Base-by-base conservation (phyloP, 2,888 invertebrate species). In the Heteromurus nitidus region DNA sequence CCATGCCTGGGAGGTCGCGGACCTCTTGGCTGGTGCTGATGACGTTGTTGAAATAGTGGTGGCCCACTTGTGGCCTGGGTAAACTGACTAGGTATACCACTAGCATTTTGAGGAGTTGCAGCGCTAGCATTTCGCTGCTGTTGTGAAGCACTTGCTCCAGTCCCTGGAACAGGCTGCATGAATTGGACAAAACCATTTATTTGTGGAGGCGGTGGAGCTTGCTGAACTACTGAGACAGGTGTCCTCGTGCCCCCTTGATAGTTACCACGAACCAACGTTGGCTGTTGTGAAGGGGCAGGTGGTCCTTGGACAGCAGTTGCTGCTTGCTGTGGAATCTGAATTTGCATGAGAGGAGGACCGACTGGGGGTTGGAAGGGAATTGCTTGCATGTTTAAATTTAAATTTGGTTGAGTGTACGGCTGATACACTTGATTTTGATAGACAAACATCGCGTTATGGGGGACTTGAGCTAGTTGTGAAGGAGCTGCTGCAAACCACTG, bases 391-490 rank as follows among this genome's bases (percentile, higher is more conserved):
- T 83, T 86, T 70, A 85, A 81, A 84, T 85, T 85, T 79, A 85
- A 55, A 72, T 85, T 85, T 67, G 84, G 84, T 42, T 73, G 81
- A 60, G 82, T 82, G 80, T 84, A 85, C 18, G 86, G 84, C 76
- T 86, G 87, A 70, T 86, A 86, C 83, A 87, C 83, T 74, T 86
- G 86, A 70, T 85, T 86, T 82, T 85, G 85, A 79, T 87, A 87
- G 62, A 87, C 83, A 69, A 87, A 85, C 86, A 87, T 86, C 47
- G 80, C 73, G 62, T 86, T 86, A 60, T 85, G 85, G 77, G 86
- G 85, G 74, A 86, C 84, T 86, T 87, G 87, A 85, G 86, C 87
- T 80, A 87, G 69, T 84, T 86, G 87, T 36, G 86, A 84, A 82
- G 80, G 68, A 67, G 82, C 80, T 58, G 80, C 79, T 42, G 80